A percentile compares a stretch with the other conserved stretches of the same genome.
Evolutionary conservation across 2,797 vertebrate species (phyloP).

Genomic region (Enteromius fasciolatus): DNA sequence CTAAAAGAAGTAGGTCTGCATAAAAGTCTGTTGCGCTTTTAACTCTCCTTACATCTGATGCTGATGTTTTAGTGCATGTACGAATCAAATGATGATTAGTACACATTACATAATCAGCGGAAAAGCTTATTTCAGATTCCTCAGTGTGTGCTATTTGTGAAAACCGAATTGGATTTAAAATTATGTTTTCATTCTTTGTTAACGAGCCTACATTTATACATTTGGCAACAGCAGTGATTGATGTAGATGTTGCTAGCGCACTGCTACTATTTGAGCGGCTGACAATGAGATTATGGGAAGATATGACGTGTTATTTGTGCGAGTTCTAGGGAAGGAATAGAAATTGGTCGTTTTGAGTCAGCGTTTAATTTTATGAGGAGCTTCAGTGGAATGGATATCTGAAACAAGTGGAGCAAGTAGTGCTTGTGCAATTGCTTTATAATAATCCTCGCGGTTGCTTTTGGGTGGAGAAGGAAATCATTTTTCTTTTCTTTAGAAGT

Average conservation of each 20-base stretch:
- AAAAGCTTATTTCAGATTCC: neutral
- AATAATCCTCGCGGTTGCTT: neutral
- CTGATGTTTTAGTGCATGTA: neutral
- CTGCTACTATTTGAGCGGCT: neutral
- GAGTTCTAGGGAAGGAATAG: neutral
- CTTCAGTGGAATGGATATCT: conserved; percentile 20
- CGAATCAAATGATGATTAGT: neutral
- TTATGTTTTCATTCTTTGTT: neutral
- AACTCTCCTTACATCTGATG: neutral
- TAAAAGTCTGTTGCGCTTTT: neutral
- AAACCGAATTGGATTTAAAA: neutral
- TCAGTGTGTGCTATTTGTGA: neutral
- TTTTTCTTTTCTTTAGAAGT: conserved; percentile 33
- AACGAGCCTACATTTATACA: neutral
- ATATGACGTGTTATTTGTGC: neutral
- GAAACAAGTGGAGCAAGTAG: conserved; percentile 13
- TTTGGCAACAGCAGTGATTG: neutral
- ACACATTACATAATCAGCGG: neutral
- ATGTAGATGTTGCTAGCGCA: neutral
- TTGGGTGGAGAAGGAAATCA: conserved; percentile 30
- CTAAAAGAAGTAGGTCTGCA: neutral
- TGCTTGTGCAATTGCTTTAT: neutral
- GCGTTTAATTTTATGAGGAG: neutral
- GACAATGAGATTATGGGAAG: neutral
- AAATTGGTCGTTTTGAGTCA: neutral